Percentiles rank a stretch among this genome's conserved stretches.
These are phyloP conservation scores for Pangasius larnaudii DNA, from an alignment of 2,797 vertebrate species.

Conservation along the genomic window DNA sequence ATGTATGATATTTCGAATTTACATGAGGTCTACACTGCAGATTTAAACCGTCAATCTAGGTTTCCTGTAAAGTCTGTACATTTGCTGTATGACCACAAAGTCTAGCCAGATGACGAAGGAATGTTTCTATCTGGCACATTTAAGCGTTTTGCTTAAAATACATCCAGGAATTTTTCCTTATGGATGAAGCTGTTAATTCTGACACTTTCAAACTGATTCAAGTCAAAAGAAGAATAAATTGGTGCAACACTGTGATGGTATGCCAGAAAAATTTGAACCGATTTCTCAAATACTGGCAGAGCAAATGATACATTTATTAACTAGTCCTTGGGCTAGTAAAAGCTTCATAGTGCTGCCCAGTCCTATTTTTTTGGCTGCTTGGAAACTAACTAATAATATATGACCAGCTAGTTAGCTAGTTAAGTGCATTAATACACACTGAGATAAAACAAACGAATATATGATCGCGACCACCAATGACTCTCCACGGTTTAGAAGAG, in stretches of 20 bases:
- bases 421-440: neutral
- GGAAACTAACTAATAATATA: neutral
- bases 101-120: neutral
- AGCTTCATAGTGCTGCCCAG: neutral
- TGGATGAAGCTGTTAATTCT: neutral
- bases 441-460: neutral
- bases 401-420: neutral
- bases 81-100: neutral
- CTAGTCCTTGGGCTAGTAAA: neutral
- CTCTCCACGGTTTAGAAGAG: neutral
- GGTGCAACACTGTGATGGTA: neutral
- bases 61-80: neutral
- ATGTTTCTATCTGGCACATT: conserved; percentile 22
- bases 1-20: neutral
- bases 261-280: neutral
- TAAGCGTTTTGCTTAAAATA: neutral
- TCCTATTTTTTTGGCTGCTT: neutral
- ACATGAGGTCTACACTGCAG: neutral
- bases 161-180: neutral
- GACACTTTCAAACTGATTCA: neutral
- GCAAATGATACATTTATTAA: neutral
- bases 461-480: neutral
- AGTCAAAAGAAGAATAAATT: neutral
- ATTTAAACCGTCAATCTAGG: neutral
- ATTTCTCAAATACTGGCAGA: neutral